phyloP scores from a whole-genome alignment of 2,888 invertebrate species.

The Lysandra bellargus region DNA sequence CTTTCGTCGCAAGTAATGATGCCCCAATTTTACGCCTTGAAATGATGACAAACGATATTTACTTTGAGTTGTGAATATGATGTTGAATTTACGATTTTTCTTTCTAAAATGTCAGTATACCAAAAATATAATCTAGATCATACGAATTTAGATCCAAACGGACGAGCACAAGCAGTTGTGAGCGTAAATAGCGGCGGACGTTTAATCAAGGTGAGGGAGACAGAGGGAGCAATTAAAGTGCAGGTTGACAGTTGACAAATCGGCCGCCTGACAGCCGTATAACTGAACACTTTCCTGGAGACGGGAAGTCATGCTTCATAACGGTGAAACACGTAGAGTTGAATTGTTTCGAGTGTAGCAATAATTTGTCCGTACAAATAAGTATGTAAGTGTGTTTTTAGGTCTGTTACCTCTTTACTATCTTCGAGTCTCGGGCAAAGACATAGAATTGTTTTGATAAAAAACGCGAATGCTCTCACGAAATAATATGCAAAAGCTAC shows the following conservation, averaged over 20 bases:
- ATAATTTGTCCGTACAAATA: neutral
- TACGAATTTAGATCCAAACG: slow-evolving; percentile 4
- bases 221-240: slow-evolving; percentile 60
- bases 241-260: slow-evolving; percentile 76
- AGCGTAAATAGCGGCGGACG: slow-evolving; percentile 56
- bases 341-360: neutral
- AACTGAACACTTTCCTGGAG: slow-evolving; percentile 27
- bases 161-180: slow-evolving; percentile 38
- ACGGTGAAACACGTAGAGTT: neutral
- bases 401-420: no score
- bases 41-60: neutral
- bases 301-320: slow-evolving; percentile 29
- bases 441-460: no score
- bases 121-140: neutral
- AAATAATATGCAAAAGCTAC: no score
- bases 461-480: no score
- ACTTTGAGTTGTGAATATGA: neutral
- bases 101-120: neutral
- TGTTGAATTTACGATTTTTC: no score
- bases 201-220: slow-evolving; percentile 68
- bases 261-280: slow-evolving; percentile 45
- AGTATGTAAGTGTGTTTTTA: no score
- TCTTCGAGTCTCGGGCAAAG: no score
- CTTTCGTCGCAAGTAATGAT: neutral
- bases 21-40: neutral